Evolutionary conservation across 2,888 invertebrate genomes (phyloP).

Genomic region (Taenaris catops): DNA sequence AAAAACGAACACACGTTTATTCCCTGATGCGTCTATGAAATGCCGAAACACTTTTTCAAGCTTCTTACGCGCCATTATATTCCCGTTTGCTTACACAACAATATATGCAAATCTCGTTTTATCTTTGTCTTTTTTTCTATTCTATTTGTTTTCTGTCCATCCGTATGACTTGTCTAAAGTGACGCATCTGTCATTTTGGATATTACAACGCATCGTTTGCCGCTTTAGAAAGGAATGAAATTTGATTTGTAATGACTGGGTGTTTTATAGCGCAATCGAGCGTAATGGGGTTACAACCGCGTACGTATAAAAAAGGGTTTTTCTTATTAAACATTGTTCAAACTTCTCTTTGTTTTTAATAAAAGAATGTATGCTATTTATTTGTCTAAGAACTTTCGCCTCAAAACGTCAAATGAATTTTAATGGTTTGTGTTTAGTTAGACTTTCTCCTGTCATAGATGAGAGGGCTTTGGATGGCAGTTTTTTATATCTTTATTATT

Average conservation of each 20-base stretch:
- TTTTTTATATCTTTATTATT: too few relatives aligned
- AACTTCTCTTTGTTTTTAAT: neutral
- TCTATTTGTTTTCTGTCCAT: conserved; percentile 37
- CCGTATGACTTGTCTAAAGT: conserved; percentile 22
- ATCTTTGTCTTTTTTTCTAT: conserved; percentile 54
- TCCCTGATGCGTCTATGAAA: conserved; percentile 66
- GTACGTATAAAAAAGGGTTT: conserved; percentile 7
- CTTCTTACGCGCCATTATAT: conserved; percentile 37
- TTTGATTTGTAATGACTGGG: conserved; percentile 41
- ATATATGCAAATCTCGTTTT: conserved; percentile 73
- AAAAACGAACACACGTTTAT: conserved; percentile 46
- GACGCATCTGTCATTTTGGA: conserved; percentile 73
- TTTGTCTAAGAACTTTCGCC: too few relatives aligned
- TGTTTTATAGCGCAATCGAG: conserved; percentile 30
- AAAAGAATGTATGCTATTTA: too few relatives aligned
- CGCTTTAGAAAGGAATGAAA: conserved; percentile 44
- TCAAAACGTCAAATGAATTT: too few relatives aligned
- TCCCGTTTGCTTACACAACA: conserved; percentile 43
- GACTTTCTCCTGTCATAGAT: too few relatives aligned
- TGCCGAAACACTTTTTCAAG: conserved; percentile 27
- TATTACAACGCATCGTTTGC: conserved; percentile 61
- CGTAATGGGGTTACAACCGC: conserved; percentile 10
- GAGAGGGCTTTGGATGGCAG: too few relatives aligned
- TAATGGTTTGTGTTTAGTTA: too few relatives aligned
- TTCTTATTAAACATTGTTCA: conserved; percentile 1